phyloP scores from a whole-genome alignment of 2,113 vertebrate species.

The Centropus unirufus region DNA sequence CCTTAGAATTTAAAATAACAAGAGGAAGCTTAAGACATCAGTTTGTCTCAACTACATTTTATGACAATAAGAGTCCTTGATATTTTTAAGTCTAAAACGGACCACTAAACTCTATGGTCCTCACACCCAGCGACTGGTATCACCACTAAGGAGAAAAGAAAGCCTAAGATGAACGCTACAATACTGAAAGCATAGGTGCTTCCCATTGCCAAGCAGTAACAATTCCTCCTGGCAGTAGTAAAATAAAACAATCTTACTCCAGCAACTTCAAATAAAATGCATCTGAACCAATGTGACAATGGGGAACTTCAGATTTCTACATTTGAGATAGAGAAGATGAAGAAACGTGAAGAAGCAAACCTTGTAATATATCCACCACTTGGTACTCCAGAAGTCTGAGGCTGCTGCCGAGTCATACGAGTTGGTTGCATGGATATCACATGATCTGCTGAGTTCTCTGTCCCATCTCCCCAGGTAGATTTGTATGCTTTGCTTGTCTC shows the following conservation, averaged over 20 bases:
- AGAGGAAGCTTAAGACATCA: not conserved
- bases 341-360: slow-evolving; percentile 36
- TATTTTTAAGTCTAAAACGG: not conserved
- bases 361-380: slow-evolving; percentile 85
- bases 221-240: not conserved
- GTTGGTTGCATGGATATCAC: slow-evolving; percentile 87
- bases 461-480: slow-evolving; percentile 84
- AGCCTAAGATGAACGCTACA: not conserved
- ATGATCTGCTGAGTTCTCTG: slow-evolving; percentile 64
- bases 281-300: not conserved
- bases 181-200: not conserved
- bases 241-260: not conserved
- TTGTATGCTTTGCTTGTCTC: slow-evolving; percentile 87
- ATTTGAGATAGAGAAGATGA: not conserved
- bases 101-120: not conserved
- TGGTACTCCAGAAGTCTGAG: slow-evolving; percentile 53
- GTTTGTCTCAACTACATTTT: not conserved
- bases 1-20: not conserved
- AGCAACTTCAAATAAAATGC: not conserved
- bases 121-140: not conserved
- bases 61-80: not conserved
- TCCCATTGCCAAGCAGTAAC: not conserved
- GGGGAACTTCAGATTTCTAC: not conserved
- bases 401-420: slow-evolving; percentile 76
- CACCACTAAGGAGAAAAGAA: not conserved